phyloP scores from a whole-genome alignment of 2,888 invertebrate genomes.

The Pheosia tremula region DNA sequence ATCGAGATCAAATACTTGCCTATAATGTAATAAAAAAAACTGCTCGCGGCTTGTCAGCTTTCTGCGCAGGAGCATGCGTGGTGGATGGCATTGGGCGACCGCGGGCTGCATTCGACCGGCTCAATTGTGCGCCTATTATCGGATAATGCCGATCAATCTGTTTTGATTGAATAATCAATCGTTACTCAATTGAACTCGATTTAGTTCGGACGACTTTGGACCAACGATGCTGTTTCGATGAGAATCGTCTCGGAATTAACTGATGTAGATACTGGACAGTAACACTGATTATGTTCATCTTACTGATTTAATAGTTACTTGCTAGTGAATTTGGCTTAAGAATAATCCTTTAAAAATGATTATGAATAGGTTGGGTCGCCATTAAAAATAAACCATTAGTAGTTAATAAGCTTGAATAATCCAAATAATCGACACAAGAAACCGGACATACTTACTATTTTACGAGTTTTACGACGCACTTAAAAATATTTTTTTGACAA shows the following conservation, averaged over 20 bases:
- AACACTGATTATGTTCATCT: no score
- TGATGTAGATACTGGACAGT: no score
- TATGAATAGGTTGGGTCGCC: no score
- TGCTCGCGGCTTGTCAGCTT: background rate
- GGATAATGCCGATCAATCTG: conserved; percentile 82
- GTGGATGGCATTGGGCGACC: conserved; percentile 33
- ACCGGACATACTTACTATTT: conserved; percentile 31
- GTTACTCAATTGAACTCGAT: conserved; percentile 81
- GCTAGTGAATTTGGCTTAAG: no score
- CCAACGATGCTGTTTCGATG: conserved; percentile 6
- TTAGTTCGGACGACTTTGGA: conserved; percentile 43
- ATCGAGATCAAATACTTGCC: no score
- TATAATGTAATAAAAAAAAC: no score
- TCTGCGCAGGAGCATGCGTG: conserved; percentile 40
- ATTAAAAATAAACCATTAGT: conserved; percentile 1
- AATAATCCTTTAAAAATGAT: no score
- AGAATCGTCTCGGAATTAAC: no score
- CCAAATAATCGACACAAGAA: conserved; percentile 1
- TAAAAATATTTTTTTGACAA: conserved; percentile 47
- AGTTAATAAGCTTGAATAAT: background rate
- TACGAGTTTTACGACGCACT: conserved; percentile 19
- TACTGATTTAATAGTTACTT: no score
- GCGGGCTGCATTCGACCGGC: conserved; percentile 43
- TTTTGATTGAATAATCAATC: conserved; percentile 82
- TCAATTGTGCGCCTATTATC: conserved; percentile 70